Percentiles rank a stretch among this genome's conserved stretches.
phyloP scores from a whole-genome alignment of 1,140 invertebrate species.

The Drosophila sproati region DNA sequence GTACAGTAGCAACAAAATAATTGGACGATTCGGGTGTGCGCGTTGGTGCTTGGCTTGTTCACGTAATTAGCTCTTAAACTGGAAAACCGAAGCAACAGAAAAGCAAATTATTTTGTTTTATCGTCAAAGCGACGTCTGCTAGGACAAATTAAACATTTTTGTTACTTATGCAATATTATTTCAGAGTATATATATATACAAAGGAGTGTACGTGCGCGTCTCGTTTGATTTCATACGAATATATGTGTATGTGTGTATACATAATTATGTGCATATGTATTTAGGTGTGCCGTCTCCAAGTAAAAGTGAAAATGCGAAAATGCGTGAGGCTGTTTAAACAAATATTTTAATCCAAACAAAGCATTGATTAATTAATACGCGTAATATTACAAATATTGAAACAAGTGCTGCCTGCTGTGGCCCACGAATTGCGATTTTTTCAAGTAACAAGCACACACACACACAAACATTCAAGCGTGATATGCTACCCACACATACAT shows the following conservation, averaged over 20 bases:
- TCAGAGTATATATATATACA: conserved; percentile 21
- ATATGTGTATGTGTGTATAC: conserved; percentile 21
- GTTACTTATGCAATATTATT: conserved; percentile 17
- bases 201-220: conserved; percentile 30
- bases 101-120: conserved; percentile 21
- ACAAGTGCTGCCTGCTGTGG: conserved; percentile 55
- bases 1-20: conserved; percentile 45
- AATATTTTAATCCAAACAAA: conserved; percentile 39
- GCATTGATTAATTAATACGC: conserved; percentile 37
- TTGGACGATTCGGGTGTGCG: conserved; percentile 35
- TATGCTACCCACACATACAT: conserved; percentile 7
- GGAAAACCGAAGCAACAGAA: conserved; percentile 32
- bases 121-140: conserved; percentile 30
- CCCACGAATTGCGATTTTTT: conserved; percentile 39
- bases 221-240: conserved; percentile 29
- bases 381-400: conserved; percentile 55
- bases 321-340: conserved; percentile 30
- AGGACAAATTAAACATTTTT: conserved; percentile 26
- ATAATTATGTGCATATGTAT: conserved; percentile 26
- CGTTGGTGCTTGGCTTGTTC: conserved; percentile 22
- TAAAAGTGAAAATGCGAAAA: conserved; percentile 18
- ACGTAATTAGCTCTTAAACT: conserved; percentile 54
- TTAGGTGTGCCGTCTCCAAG: conserved; percentile 43
- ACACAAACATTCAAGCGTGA: conserved; percentile 34
- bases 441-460: conserved; percentile 23